phyloP scores from a whole-genome alignment of 2,797 vertebrate genomes.

The Podarcis siculus region DNA sequence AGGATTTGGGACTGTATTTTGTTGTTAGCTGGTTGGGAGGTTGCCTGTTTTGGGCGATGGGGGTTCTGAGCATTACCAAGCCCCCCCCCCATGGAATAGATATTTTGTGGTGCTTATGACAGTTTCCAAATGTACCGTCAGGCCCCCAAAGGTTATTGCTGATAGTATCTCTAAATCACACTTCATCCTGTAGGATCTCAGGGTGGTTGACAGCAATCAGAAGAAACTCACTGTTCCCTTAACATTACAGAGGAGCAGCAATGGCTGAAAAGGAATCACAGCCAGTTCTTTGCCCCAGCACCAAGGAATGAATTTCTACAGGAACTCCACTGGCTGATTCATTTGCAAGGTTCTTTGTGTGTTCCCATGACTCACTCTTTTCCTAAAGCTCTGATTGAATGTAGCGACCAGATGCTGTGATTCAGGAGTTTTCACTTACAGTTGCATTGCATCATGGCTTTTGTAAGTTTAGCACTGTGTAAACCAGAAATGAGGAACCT shows the following conservation, averaged over 20 bases:
- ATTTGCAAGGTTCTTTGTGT: background rate
- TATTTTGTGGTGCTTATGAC: too few relatives aligned
- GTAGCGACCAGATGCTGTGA: background rate
- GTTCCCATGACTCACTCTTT: background rate
- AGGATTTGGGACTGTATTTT: too few relatives aligned
- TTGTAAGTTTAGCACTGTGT: background rate
- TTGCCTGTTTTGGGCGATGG: too few relatives aligned
- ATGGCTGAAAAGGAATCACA: background rate
- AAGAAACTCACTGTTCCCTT: background rate
- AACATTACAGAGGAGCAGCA: background rate
- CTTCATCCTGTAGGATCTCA: too few relatives aligned
- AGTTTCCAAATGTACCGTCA: too few relatives aligned
- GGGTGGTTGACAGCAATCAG: too few relatives aligned
- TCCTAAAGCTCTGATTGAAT: background rate
- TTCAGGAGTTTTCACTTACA: background rate
- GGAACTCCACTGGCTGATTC: background rate
- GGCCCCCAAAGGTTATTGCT: too few relatives aligned
- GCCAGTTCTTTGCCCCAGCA: background rate
- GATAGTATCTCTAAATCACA: too few relatives aligned
- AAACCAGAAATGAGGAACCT: background rate
- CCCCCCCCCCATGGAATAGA: too few relatives aligned
- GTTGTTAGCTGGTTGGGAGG: too few relatives aligned
- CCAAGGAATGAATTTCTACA: background rate
- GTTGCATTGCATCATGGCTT: background rate
- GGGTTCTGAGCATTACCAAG: too few relatives aligned